phyloP scores from a whole-genome alignment of 2,113 vertebrate genomes.

The Percina caprodes region DNA sequence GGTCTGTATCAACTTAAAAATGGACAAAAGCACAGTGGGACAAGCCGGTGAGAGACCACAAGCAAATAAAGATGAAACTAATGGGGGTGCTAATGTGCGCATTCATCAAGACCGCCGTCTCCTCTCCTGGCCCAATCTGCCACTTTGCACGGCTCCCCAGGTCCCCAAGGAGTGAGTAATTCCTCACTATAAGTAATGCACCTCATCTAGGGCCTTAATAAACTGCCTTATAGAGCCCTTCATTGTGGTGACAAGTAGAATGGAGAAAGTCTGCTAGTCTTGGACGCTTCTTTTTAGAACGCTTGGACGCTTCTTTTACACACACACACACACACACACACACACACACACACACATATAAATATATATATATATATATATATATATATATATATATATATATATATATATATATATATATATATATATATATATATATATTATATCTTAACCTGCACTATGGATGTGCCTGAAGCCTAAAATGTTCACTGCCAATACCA shows the following conservation, averaged over 20 bases:
- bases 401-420: too few relatives aligned
- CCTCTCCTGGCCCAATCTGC: slow-evolving; percentile 45
- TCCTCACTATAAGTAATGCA: slow-evolving; percentile 76
- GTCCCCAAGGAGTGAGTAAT: slow-evolving; percentile 73
- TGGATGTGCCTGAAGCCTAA: too few relatives aligned
- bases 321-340: too few relatives aligned
- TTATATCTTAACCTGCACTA: too few relatives aligned
- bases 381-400: too few relatives aligned
- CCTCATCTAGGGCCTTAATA: slow-evolving; percentile 55
- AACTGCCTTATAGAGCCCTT: slow-evolving; percentile 58
- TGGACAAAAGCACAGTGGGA: slow-evolving; percentile 62
- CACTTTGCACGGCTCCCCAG: slow-evolving; percentile 45
- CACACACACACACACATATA: too few relatives aligned
- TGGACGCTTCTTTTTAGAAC: too few relatives aligned
- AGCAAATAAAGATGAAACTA: slow-evolving; percentile 74
- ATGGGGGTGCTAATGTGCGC: slow-evolving; percentile 75
- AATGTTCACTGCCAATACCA: too few relatives aligned
- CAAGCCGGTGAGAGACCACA: slow-evolving; percentile 66
- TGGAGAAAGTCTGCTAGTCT: slow-evolving; percentile 13
- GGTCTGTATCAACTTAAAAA: slow-evolving; percentile 37
- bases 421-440: too few relatives aligned
- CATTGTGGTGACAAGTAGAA: slow-evolving; percentile 67
- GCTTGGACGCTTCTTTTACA: too few relatives aligned
- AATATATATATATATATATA: too few relatives aligned
- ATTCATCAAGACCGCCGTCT: slow-evolving; percentile 69